These are phyloP conservation scores for Anolis apletophallus DNA, from an alignment of 2,797 vertebrate species.

Conservation along the genomic window DNA sequence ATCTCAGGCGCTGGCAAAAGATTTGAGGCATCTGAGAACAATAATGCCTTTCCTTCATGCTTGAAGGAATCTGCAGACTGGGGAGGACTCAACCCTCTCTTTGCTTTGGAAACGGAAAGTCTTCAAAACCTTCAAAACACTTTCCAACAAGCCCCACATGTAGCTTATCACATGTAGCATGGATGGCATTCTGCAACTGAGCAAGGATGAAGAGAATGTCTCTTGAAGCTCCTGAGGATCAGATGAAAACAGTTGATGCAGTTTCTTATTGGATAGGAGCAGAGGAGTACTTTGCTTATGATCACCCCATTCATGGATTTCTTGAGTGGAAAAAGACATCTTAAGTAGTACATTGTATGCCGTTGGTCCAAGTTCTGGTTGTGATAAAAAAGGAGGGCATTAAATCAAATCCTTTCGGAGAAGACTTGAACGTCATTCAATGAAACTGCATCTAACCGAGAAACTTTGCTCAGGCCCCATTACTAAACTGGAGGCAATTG, in stretches of 20 bases:
- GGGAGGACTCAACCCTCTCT: constrained; percentile 39
- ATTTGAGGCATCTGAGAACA: constrained; percentile 64
- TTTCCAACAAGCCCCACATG: fast-evolving
- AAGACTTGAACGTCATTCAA: background rate
- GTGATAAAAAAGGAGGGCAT: background rate
- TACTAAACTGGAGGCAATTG: too few relatives aligned
- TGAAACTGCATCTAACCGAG: too few relatives aligned
- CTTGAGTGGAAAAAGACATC: background rate
- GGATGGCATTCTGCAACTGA: background rate
- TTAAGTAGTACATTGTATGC: background rate
- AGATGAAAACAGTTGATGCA: background rate
- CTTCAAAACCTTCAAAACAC: fast-evolving
- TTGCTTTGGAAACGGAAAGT: constrained; percentile 50
- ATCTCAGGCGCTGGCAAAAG: constrained; percentile 67
- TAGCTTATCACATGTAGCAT: fast-evolving
- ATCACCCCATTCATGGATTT: background rate
- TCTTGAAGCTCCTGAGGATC: background rate
- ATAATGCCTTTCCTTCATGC: constrained; percentile 40
- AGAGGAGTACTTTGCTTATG: background rate
- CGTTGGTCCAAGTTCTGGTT: background rate
- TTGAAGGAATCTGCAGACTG: constrained; percentile 51
- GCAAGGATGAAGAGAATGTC: background rate
- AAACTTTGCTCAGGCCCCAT: too few relatives aligned
- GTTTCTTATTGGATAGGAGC: background rate
- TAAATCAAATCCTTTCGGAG: background rate